phyloP scores from a whole-genome alignment of 2,113 vertebrate species.

The Lophius piscatorius region DNA sequence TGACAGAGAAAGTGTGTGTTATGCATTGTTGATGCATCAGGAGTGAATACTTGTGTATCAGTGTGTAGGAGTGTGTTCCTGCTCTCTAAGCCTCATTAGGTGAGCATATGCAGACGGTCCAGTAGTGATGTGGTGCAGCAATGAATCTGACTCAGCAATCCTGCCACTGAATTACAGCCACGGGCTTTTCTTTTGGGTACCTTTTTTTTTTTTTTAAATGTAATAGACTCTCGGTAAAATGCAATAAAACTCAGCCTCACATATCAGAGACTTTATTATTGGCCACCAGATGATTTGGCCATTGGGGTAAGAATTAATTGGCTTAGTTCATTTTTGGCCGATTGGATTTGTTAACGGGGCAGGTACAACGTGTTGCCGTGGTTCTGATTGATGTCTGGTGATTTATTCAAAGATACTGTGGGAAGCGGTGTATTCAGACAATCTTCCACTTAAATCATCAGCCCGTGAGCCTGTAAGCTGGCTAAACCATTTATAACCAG shows the following conservation, averaged over 20 bases:
- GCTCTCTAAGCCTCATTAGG: constrained; percentile 40
- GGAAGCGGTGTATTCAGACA: too few relatives aligned
- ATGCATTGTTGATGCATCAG: too few relatives aligned
- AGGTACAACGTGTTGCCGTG: too few relatives aligned
- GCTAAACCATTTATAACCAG: too few relatives aligned
- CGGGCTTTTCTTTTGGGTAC: constrained; percentile 7
- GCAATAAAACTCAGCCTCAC: constrained; percentile 17
- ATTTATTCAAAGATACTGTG: too few relatives aligned
- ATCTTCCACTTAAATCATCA: too few relatives aligned
- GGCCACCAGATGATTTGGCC: constrained; percentile 19
- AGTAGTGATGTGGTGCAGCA: constrained; percentile 46
- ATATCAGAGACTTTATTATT: constrained; percentile 2
- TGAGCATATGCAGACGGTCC: constrained; percentile 37
- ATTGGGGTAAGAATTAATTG: not conserved
- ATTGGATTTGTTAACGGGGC: not conserved
- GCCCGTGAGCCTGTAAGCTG: too few relatives aligned
- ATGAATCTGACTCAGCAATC: constrained; percentile 49
- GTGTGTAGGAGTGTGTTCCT: constrained; percentile 8
- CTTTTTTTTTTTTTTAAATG: too few relatives aligned
- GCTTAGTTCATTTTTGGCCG: not conserved
- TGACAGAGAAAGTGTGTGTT: not conserved
- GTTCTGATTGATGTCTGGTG: too few relatives aligned
- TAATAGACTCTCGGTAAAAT: not conserved
- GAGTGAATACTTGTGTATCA: too few relatives aligned
- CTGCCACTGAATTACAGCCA: constrained; percentile 39